Conservation (phyloP, 2,113 vertebrate species). For the Sorex fumeus region DNA sequence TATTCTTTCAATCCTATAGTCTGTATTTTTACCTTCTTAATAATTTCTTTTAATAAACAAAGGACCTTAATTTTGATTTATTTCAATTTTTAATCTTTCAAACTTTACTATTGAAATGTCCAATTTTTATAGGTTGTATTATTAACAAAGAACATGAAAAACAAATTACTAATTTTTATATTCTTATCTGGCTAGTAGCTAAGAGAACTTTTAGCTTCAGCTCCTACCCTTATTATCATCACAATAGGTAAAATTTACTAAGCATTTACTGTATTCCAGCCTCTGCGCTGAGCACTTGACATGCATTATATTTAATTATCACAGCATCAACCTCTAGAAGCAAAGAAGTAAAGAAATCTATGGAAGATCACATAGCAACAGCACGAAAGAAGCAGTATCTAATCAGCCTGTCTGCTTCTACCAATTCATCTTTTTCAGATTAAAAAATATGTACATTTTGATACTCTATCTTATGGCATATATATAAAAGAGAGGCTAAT, state of each 20-base stretch:
- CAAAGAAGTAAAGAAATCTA: neutral
- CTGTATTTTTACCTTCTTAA: neutral
- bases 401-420: neutral
- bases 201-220: neutral
- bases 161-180: neutral
- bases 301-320: neutral
- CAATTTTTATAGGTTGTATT: neutral
- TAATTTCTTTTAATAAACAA: neutral
- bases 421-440: neutral
- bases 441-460: too few relatives aligned
- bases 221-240: too few relatives aligned
- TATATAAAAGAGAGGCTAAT: too few relatives aligned
- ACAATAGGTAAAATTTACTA: neutral
- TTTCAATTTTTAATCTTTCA: slow-evolving; percentile 7
- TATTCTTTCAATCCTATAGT: neutral
- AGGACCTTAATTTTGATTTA: neutral
- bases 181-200: neutral
- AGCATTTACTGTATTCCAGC: neutral
- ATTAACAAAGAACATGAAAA: neutral
- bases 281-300: neutral
- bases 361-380: neutral
- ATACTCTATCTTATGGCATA: too few relatives aligned
- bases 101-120: neutral
- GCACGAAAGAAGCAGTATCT: neutral
- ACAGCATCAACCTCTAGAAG: neutral